Evolutionary conservation across 2,113 vertebrate species (phyloP), one percentile per base, ranked within the genome.

Genomic region (Naja naja): DNA sequence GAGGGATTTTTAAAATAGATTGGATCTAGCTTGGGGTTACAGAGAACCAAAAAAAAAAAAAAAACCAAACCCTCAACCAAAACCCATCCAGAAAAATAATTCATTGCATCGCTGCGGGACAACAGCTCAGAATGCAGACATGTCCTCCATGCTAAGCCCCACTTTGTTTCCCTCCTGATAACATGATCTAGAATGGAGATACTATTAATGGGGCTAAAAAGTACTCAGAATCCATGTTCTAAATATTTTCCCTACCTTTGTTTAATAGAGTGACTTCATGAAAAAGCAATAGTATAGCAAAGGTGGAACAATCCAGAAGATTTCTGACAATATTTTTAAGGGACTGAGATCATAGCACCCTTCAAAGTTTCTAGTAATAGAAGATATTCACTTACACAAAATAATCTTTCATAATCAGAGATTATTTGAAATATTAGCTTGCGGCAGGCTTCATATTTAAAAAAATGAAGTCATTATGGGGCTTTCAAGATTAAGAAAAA

Each of bases 361-460:
- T 47, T 92, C 85, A 90, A 55, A 25, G 87, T 89, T 49, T 34
- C 53, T 25, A 56, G 5, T 87, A 94, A 87, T 5, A 90, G 34
- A 52, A 92, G 88, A 0, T 22, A 39, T 47, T 90, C 58, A 25
- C 90, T 81, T 88, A 94, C 30, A 55, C 12, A 53, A 92, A 91
- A 91, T 0, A 49, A 18, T 90, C n/a, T 89, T 93, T 90, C 89
- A 64, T 25, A 93, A 90, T 90, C 74, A 87, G 89, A 86, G 92
- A 49, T 30, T 85, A 5, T 94, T 39, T 52, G 52, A 94, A 92
- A 91, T 55, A 53, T 88, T 58, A 23, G 54, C 7, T 85, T 81
- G 12, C 92, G 54, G n/a, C 93, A 18, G 47, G 49, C 34, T 91
- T 91, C 94, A 90, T 58, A 86, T 74, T 12, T 2, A 74, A 90